Conservation (phyloP, 2,797 vertebrate species). For the Lepus townsendii region DNA sequence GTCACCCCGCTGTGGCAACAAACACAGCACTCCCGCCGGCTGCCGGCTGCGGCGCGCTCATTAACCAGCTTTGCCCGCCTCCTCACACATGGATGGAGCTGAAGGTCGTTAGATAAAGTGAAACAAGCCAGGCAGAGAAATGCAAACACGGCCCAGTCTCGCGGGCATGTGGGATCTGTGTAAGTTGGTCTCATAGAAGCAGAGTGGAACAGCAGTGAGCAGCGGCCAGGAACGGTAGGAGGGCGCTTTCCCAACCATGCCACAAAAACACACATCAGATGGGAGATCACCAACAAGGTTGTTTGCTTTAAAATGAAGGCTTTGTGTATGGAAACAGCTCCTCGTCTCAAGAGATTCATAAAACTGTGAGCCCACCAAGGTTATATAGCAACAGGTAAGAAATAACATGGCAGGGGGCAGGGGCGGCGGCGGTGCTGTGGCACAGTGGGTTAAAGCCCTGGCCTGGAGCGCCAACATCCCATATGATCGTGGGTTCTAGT, state of each 20-base stretch:
- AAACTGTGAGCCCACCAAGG: background rate
- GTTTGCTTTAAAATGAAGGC: background rate
- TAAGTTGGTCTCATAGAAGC: background rate
- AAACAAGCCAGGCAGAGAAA: background rate
- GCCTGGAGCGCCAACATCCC: too few species aligned
- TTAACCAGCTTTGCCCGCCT: background rate
- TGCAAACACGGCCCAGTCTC: background rate
- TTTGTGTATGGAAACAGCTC: background rate
- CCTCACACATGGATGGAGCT: background rate
- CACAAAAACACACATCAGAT: background rate
- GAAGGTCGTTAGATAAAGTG: background rate
- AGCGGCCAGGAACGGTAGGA: background rate
- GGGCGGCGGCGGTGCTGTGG: too few species aligned
- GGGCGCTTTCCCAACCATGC: background rate
- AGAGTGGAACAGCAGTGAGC: background rate
- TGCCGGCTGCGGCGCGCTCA: too few species aligned
- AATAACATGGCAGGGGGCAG: background rate
- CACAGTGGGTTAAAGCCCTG: too few species aligned
- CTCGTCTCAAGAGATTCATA: background rate
- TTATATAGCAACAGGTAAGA: background rate
- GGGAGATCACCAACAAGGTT: background rate
- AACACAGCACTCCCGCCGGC: background rate
- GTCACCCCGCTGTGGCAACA: too few species aligned
- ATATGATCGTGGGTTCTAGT: too few species aligned
- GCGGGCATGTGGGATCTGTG: background rate